Percentiles rank a stretch among this genome's conserved stretches.
Evolutionary conservation across 1,140 invertebrate species (phyloP).

Genomic region (Dinothrombium tinctorium): DNA sequence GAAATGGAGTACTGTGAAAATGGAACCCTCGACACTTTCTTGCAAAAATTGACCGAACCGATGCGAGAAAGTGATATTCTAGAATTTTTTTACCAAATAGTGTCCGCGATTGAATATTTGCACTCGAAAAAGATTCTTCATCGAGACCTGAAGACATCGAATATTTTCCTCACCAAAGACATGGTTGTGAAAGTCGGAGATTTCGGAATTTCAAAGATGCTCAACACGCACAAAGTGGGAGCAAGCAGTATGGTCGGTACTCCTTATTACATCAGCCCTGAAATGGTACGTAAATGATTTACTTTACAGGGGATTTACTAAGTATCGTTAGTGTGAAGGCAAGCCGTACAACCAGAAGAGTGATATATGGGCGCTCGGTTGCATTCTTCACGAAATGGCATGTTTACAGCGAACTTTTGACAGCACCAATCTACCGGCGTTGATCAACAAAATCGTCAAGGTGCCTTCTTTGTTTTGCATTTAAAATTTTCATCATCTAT

Average conservation of each 20-base stretch:
- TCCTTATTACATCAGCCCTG: conserved; percentile 55
- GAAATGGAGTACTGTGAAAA: conserved; percentile 58
- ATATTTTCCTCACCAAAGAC: conserved; percentile 45
- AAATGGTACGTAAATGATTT: conserved; percentile 33
- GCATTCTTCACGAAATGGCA: conserved; percentile 55
- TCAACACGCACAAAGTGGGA: conserved; percentile 36
- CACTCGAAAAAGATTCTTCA: conserved; percentile 47
- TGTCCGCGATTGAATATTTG: conserved; percentile 40
- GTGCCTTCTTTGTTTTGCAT: conserved; percentile 19
- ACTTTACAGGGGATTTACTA: conserved; percentile 9
- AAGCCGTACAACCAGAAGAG: conserved; percentile 50
- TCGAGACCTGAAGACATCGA: conserved; percentile 50
- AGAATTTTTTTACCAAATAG: conserved; percentile 40
- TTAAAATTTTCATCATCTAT: conserved; percentile 3
- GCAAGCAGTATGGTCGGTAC: conserved; percentile 53
- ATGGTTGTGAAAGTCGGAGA: conserved; percentile 42
- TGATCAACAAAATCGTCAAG: conserved; percentile 42
- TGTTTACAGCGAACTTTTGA: conserved; percentile 51
- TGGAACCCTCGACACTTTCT: conserved; percentile 38
- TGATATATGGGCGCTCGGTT: conserved; percentile 55
- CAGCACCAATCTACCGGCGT: conserved; percentile 34
- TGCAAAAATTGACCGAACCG: conserved; percentile 26
- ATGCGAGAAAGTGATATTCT: conserved; percentile 37
- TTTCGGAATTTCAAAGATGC: conserved; percentile 54
- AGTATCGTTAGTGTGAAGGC: conserved; percentile 37